These are phyloP conservation scores for Coelopa frigida DNA, from an alignment of 1,140 invertebrate genomes.

Conservation along the genomic window DNA sequence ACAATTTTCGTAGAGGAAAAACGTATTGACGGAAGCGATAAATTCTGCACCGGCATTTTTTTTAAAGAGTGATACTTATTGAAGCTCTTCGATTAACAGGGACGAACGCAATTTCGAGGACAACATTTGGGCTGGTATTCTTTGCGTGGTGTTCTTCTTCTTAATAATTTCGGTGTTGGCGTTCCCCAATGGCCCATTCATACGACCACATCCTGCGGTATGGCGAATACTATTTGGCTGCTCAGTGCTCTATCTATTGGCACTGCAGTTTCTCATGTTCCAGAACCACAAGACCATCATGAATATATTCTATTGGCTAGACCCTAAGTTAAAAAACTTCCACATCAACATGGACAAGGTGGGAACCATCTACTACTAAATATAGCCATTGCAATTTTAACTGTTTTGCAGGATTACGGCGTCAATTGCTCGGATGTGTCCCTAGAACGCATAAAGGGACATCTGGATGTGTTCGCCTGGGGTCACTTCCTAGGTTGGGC, in stretches of 20 bases:
- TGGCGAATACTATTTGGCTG: conserved; percentile 85
- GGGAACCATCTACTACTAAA: conserved; percentile 15
- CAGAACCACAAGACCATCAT: conserved; percentile 90
- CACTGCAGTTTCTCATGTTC: conserved; percentile 80
- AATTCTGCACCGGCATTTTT: no score
- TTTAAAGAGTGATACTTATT: no score
- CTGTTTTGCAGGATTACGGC: conserved; percentile 78
- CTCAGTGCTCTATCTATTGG: conserved; percentile 88
- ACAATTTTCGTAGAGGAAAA: no score
- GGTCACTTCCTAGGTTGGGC: conserved; percentile 97
- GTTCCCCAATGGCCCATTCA: conserved; percentile 98
- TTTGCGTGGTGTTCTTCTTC: conserved; percentile 92
- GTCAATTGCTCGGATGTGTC: conserved; percentile 94
- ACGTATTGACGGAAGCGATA: no score
- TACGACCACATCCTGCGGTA: conserved; percentile 77
- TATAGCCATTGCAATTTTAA: background rate
- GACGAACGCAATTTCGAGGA: conserved; percentile 75
- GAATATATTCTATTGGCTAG: conserved; percentile 86
- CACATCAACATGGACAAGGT: conserved; percentile 91
- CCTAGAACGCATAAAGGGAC: conserved; percentile 79
- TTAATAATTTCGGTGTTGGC: conserved; percentile 91
- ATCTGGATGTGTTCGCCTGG: conserved; percentile 94
- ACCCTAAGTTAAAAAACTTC: conserved; percentile 78
- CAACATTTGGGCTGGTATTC: conserved; percentile 88
- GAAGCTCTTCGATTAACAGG: no score